Conservation (phyloP, 2,888 invertebrate species). For the Apodemia zela region DNA sequence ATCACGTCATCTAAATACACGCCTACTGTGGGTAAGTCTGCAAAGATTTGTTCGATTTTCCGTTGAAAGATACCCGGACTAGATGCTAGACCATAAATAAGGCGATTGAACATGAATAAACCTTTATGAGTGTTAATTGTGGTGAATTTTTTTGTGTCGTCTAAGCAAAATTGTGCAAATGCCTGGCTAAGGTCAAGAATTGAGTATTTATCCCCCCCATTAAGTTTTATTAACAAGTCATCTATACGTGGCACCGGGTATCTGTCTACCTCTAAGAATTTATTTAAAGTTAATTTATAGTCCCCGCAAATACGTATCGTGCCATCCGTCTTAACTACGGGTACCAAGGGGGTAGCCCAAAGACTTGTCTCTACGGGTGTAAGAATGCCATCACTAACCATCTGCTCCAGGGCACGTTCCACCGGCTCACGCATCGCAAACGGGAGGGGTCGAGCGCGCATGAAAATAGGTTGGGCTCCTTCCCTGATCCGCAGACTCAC, state of each 20-base stretch:
- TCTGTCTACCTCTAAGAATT: constrained; percentile 21
- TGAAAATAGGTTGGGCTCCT: constrained; percentile 24
- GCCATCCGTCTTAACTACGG: not conserved
- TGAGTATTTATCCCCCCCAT: constrained; percentile 18
- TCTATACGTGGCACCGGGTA: constrained; percentile 25
- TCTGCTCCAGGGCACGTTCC: constrained; percentile 27
- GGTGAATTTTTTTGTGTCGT: not conserved
- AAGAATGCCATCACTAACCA: constrained; percentile 28
- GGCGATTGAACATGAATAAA: not conserved
- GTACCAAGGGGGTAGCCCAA: not conserved
- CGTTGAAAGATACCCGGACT: not conserved
- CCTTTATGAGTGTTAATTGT: not conserved
- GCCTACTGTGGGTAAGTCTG: not conserved
- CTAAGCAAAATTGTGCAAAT: not conserved
- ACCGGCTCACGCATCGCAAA: constrained; percentile 25
- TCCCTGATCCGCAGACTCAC: constrained; percentile 28
- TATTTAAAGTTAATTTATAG: constrained; percentile 27
- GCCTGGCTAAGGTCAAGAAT: not conserved
- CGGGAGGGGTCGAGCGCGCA: constrained; percentile 11
- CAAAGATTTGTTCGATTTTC: not conserved
- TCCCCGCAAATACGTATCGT: constrained; percentile 4
- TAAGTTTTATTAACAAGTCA: constrained; percentile 21
- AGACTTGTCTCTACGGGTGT: constrained; percentile 18
- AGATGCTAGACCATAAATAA: not conserved
- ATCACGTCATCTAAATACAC: not conserved